Conservation (phyloP, 1,140 invertebrate species). For the Eumaeus atala region DNA sequence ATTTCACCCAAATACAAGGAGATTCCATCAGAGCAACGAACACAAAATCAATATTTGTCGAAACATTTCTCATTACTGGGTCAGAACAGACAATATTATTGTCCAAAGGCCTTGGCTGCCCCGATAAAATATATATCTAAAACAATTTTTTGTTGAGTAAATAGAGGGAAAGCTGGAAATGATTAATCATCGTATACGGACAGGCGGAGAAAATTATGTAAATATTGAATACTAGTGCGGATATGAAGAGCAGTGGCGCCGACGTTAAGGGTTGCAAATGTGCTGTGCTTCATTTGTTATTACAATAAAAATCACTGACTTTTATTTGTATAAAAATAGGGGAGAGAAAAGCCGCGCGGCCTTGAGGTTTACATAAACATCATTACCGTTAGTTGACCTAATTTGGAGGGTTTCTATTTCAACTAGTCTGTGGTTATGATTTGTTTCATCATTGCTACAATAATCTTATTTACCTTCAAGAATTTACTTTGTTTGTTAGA, state of each 20-base stretch:
- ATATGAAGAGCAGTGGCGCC: constrained; percentile 1
- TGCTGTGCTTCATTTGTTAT: constrained; percentile 2
- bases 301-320: background rate
- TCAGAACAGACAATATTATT: constrained; percentile 2
- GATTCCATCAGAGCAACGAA: background rate
- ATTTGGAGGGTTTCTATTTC: too few species aligned
- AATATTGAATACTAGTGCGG: constrained; percentile 6
- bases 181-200: constrained; percentile 1
- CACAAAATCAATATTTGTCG: background rate
- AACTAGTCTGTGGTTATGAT: too few species aligned
- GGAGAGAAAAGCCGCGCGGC: too few species aligned
- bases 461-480: too few species aligned
- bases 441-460: too few species aligned
- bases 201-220: constrained; percentile 9
- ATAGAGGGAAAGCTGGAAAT: background rate
- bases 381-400: too few species aligned
- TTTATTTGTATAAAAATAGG: too few species aligned
- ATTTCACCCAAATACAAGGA: background rate
- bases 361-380: too few species aligned
- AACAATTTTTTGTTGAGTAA: constrained; percentile 5
- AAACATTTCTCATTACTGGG: background rate
- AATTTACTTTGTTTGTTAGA: too few species aligned
- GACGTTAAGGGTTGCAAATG: constrained; percentile 9
- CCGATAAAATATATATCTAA: constrained; percentile 1
- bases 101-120: background rate